phyloP scores from a whole-genome alignment of 2,113 vertebrate species.

The Promerops cafer region DNA sequence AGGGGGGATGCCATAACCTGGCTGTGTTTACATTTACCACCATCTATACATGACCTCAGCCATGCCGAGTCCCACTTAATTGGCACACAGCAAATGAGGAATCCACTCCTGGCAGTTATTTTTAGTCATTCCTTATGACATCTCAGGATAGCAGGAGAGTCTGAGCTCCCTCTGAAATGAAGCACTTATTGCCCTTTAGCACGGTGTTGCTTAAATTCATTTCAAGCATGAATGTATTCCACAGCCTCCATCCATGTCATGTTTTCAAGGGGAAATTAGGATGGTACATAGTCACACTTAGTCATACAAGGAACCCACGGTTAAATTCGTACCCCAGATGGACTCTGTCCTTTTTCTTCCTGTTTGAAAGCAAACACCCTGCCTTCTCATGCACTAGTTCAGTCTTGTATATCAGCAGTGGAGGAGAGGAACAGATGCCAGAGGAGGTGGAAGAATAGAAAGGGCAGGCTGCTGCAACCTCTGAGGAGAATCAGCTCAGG shows the following conservation, averaged over 20 bases:
- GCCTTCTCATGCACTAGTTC: background rate
- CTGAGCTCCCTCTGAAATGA: background rate
- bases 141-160: background rate
- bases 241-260: background rate
- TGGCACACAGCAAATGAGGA: background rate
- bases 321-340: constrained; percentile 11
- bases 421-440: background rate
- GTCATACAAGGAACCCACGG: background rate
- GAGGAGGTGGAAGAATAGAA: background rate
- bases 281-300: background rate
- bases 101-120: background rate
- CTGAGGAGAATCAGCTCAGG: background rate
- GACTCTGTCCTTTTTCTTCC: background rate
- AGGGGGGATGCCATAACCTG: background rate
- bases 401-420: background rate
- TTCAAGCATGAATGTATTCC: background rate
- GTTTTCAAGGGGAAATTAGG: background rate
- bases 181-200: constrained; percentile 3
- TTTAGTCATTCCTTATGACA: background rate
- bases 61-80: background rate
- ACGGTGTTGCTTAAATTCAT: background rate
- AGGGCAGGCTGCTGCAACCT: background rate
- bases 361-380: constrained; percentile 49
- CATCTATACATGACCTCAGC: background rate
- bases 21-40: background rate